phyloP scores from a whole-genome alignment of 2,797 vertebrate genomes.

The Uromys caudimaculatus region DNA sequence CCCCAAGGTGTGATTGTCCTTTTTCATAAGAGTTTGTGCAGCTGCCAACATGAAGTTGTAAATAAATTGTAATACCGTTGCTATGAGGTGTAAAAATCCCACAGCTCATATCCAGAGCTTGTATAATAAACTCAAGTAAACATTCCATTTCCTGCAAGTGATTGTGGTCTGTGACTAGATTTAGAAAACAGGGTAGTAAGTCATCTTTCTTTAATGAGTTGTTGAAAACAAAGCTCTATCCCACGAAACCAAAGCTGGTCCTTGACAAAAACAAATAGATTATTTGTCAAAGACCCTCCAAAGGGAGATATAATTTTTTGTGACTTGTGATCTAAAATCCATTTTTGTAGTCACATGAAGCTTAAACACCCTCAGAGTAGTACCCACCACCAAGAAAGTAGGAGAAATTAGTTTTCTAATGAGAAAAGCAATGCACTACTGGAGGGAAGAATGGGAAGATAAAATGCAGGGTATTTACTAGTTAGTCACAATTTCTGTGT shows the following conservation, averaged over 20 bases:
- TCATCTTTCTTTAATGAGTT: conserved; percentile 87
- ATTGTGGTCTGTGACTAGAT: conserved; percentile 93
- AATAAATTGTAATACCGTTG: conserved; percentile 98
- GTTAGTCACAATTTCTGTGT: neutral
- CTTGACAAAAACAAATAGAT: conserved; percentile 80
- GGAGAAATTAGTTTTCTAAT: conserved; percentile 13
- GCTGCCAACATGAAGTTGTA: conserved; percentile 95
- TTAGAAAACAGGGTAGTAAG: conserved; percentile 89
- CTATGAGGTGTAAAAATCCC: conserved; percentile 94
- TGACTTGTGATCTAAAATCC: conserved; percentile 23
- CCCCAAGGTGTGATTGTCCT: conserved; percentile 93
- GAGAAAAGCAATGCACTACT: neutral
- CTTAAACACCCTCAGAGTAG: neutral
- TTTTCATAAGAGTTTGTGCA: conserved; percentile 94
- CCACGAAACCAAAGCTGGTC: conserved; percentile 74
- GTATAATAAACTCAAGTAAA: conserved; percentile 96
- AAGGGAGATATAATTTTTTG: conserved; percentile 6
- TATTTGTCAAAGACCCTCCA: conserved; percentile 77
- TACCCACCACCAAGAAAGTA: neutral
- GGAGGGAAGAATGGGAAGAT: neutral
- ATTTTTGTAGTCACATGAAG: neutral
- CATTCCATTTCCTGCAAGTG: conserved; percentile 96
- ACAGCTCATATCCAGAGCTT: conserved; percentile 91
- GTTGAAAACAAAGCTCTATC: conserved; percentile 88
- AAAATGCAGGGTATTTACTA: neutral